phyloP scores from a whole-genome alignment of 2,797 vertebrate genomes.

The Galaxias olidus region DNA sequence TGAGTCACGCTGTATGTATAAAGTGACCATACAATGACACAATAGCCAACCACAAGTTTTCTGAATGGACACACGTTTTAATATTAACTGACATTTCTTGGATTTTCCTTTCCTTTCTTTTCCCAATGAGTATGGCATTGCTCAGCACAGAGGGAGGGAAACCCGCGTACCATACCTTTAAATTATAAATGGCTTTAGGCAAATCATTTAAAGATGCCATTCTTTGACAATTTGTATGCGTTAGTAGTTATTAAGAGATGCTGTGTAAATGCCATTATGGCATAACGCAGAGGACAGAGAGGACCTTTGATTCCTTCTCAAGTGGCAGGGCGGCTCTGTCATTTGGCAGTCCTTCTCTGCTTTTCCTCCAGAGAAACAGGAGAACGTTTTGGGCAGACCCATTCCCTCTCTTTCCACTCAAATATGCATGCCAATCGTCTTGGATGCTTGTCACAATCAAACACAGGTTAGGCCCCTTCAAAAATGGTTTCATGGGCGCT shows the following conservation, averaged over 20 bases:
- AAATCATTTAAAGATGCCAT: not conserved
- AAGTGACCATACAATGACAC: conserved; percentile 39
- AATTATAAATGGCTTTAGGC: conserved; percentile 42
- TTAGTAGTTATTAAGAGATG: no score
- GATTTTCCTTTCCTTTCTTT: conserved; percentile 41
- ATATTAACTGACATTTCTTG: conserved; percentile 50
- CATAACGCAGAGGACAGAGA: conserved; percentile 19
- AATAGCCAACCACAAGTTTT: conserved; percentile 38
- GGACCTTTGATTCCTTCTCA: conserved; percentile 41
- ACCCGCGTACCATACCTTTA: conserved; percentile 28
- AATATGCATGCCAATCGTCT: conserved; percentile 31
- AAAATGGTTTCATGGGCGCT: conserved; percentile 42
- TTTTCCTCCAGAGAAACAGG: conserved; percentile 40
- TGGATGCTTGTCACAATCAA: conserved; percentile 39
- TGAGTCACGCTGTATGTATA: conserved; percentile 55
- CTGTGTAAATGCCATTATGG: conserved; percentile 1
- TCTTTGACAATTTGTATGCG: no score
- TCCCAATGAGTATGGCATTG: conserved; percentile 44
- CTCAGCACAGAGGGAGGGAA: conserved; percentile 32
- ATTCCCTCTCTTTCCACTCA: conserved; percentile 13
- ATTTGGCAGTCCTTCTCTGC: conserved; percentile 32
- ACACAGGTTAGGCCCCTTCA: conserved; percentile 33
- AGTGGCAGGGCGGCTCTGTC: conserved; percentile 29
- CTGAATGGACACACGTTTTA: conserved; percentile 29
- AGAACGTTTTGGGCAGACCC: conserved; percentile 7